phyloP scores from a whole-genome alignment of 2,888 invertebrate genomes.

The Subacronicta megacephala region DNA sequence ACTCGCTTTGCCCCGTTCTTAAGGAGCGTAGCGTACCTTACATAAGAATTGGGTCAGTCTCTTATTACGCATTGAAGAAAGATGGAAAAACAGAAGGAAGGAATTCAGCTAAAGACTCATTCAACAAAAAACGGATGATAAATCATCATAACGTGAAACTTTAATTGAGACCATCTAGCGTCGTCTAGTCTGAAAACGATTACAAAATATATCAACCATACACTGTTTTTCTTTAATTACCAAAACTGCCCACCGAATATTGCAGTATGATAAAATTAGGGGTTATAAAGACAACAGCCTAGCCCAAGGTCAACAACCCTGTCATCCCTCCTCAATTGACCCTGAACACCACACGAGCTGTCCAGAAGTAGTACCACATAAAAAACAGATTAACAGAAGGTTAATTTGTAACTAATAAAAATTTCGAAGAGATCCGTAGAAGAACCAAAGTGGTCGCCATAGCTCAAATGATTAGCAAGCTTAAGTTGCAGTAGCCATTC shows the following conservation, averaged over 20 bases:
- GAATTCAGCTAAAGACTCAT: not conserved
- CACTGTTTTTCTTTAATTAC: conserved; percentile 5
- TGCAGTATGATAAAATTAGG: conserved; percentile 25
- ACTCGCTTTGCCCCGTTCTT: too few relatives aligned
- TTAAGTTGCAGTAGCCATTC: too few relatives aligned
- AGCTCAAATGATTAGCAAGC: too few relatives aligned
- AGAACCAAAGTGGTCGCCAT: too few relatives aligned
- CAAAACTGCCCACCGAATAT: conserved; percentile 16
- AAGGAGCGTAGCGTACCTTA: too few relatives aligned
- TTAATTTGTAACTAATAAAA: conserved; percentile 8
- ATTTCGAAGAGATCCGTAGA: too few relatives aligned
- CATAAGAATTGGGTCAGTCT: too few relatives aligned
- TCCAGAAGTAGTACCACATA: conserved; percentile 33
- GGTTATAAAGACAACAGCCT: conserved; percentile 32
- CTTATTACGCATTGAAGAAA: too few relatives aligned
- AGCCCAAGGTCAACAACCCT: conserved; percentile 41
- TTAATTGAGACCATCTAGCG: conserved; percentile 4
- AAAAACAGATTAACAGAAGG: conserved; percentile 27
- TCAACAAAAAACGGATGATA: not conserved
- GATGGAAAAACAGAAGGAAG: too few relatives aligned
- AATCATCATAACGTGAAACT: not conserved
- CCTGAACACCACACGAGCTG: conserved; percentile 41
- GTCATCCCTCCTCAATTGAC: conserved; percentile 47
- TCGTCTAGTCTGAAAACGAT: conserved; percentile 1
- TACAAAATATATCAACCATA: conserved; percentile 3